phyloP scores from a whole-genome alignment of 2,113 vertebrate species.

The Chamaetylas fuelleborni region DNA sequence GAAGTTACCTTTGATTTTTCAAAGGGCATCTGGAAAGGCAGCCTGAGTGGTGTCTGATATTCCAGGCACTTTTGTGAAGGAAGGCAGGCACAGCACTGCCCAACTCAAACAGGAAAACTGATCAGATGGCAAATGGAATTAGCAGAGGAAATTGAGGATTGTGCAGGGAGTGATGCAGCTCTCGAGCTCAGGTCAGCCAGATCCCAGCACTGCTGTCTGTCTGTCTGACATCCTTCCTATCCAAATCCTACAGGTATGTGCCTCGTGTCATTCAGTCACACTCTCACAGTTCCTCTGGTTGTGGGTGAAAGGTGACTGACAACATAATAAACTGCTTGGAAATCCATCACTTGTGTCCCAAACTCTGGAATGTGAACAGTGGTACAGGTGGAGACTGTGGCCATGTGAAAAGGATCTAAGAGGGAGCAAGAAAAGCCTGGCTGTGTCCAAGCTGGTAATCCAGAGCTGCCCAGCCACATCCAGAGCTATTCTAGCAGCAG shows the following conservation, averaged over 20 bases:
- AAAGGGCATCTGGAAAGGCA: background rate
- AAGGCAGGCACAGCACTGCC: background rate
- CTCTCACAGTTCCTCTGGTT: background rate
- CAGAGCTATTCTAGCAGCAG: background rate
- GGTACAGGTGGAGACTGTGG: background rate
- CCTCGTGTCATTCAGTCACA: fast-evolving
- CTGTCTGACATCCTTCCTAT: background rate
- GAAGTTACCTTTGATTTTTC: background rate
- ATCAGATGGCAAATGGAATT: background rate
- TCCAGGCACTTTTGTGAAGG: background rate
- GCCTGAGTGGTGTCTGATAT: background rate
- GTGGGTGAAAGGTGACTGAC: background rate
- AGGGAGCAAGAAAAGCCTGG: background rate
- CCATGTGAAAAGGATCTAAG: background rate
- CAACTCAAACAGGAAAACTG: background rate
- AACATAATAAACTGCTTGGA: background rate
- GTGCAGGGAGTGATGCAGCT: background rate
- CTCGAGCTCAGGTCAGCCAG: background rate
- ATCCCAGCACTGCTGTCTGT: background rate
- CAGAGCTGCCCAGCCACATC: background rate
- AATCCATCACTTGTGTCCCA: background rate
- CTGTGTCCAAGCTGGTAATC: background rate
- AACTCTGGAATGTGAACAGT: background rate
- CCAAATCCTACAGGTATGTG: background rate
- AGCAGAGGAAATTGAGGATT: background rate